Percentiles rank a stretch among this genome's conserved stretches.
Evolutionary conservation across 2,113 vertebrate genomes (phyloP).

Genomic region (Notarius quadriscutis): DNA sequence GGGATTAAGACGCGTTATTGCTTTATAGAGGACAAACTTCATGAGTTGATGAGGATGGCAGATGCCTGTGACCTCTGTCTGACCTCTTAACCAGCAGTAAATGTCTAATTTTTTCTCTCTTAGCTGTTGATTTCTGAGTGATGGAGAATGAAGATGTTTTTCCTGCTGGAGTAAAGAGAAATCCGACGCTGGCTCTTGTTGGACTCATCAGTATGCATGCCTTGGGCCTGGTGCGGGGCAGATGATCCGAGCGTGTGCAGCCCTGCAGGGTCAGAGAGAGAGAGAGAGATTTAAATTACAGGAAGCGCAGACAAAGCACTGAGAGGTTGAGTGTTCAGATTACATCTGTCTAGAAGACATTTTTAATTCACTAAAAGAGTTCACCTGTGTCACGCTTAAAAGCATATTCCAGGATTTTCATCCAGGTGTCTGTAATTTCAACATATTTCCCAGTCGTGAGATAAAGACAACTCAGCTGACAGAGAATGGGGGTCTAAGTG

Average conservation of each 20-base stretch:
- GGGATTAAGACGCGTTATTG: slow-evolving; percentile 10
- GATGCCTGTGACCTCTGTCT: neutral
- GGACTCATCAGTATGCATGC: neutral
- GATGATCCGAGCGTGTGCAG: neutral
- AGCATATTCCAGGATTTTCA: neutral
- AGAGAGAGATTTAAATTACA: neutral
- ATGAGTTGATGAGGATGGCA: neutral
- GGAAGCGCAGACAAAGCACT: slow-evolving; percentile 5
- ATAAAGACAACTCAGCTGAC: neutral
- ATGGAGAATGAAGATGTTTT: neutral
- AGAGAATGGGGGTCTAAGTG: neutral
- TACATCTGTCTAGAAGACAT: neutral
- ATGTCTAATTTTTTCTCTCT: neutral
- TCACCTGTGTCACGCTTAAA: neutral
- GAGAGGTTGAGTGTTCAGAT: neutral
- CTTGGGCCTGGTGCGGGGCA: neutral
- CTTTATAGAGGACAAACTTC: slow-evolving; percentile 17
- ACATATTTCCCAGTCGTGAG: neutral
- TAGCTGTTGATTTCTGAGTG: neutral
- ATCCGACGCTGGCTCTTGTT: neutral
- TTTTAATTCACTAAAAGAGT: neutral
- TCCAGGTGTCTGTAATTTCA: neutral
- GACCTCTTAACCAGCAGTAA: neutral
- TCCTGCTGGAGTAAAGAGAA: slow-evolving; percentile 15
- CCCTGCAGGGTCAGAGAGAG: neutral